Evolutionary conservation across 2,113 vertebrate genomes (phyloP), one percentile per base, ranked within the genome.

Genomic region (Sprattus sprattus): DNA sequence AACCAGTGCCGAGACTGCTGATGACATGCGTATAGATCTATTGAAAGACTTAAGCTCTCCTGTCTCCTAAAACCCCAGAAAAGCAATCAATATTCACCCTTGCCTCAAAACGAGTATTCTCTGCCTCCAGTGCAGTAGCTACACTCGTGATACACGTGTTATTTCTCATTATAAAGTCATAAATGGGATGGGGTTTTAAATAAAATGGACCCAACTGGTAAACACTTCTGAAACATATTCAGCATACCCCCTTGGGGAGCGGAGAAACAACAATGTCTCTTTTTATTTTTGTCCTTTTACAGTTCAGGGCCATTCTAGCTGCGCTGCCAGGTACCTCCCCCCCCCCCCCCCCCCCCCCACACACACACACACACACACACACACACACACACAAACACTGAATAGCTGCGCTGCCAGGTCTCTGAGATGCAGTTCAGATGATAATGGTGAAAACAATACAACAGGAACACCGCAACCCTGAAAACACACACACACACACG

Each of bases 1-100:
- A 87, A 87, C 54, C 81, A 83, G 81, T 75, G 50, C 71, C 67
- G 83, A 85, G 52, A 45, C 80, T 78, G 49, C 52, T 83, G 81
- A 44, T 54, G 87, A 82, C 83, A 86, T 87, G 86, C 67, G 81
- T 88, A 90, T 90, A 87, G 87, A 90, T 88, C 82, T 88, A 89
- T 88, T 87, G 86, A 82, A 2, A 82, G 83, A 84, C 25, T 87
- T 88, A 90, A 88, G 87, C 89, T 86, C 82, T 84, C 86, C 87
- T 85, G 87, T 90, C 28, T 39, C 50, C 50, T 0, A 15, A 11
- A 11, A 13, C 13, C 52, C 13, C 52, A 13, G 87, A 15, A 39
- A 39, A 32, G 71, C 71, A 86, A 88, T 87, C 87, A 87, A 90
- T 88, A 87, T 32, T 28, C 28, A 13, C 64, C n/a, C 16, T 32